Conservation (phyloP, 2,888 invertebrate species). For the Phyllotreta striolata region DNA sequence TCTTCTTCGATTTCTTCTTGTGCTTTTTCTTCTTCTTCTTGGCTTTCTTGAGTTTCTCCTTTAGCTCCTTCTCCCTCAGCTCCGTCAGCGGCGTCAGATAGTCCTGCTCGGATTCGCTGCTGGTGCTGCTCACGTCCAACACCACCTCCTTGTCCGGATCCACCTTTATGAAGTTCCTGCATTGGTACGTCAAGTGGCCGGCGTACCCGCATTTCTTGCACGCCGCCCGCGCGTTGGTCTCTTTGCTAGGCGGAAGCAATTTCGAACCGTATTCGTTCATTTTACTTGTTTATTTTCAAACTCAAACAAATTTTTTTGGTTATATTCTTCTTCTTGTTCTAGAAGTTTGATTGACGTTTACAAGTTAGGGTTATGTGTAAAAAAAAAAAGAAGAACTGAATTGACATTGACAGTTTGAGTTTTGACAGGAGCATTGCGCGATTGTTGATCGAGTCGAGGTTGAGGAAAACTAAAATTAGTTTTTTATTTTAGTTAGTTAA, state of each 20-base stretch:
- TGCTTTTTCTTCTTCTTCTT: slow-evolving; percentile 68
- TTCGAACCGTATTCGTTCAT: slow-evolving; percentile 60
- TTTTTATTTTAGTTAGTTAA: too few species aligned
- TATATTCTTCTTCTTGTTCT: too few species aligned
- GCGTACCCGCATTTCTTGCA: slow-evolving; percentile 97
- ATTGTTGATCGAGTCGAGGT: too few species aligned
- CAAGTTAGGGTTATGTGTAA: too few species aligned
- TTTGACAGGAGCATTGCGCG: too few species aligned
- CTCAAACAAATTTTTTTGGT: too few species aligned
- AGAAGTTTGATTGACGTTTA: too few species aligned
- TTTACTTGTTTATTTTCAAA: background rate
- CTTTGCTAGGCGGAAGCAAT: slow-evolving; percentile 68
- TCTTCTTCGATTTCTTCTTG: slow-evolving; percentile 60
- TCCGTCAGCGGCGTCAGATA: slow-evolving; percentile 85
- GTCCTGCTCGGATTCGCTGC: slow-evolving; percentile 85
- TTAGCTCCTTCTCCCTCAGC: slow-evolving; percentile 79
- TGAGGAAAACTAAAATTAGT: too few species aligned
- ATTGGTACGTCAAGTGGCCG: slow-evolving; percentile 95
- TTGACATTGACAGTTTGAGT: too few species aligned
- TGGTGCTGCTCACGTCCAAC: slow-evolving; percentile 93
- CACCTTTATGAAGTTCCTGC: slow-evolving; percentile 92
- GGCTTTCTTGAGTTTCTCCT: slow-evolving; percentile 72
- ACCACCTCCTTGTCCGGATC: slow-evolving; percentile 94
- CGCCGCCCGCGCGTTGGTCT: slow-evolving; percentile 77
- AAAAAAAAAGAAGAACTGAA: too few species aligned